Evolutionary conservation across 2,113 vertebrate genomes (phyloP).

Genomic region (Pollimyrus isidori): DNA sequence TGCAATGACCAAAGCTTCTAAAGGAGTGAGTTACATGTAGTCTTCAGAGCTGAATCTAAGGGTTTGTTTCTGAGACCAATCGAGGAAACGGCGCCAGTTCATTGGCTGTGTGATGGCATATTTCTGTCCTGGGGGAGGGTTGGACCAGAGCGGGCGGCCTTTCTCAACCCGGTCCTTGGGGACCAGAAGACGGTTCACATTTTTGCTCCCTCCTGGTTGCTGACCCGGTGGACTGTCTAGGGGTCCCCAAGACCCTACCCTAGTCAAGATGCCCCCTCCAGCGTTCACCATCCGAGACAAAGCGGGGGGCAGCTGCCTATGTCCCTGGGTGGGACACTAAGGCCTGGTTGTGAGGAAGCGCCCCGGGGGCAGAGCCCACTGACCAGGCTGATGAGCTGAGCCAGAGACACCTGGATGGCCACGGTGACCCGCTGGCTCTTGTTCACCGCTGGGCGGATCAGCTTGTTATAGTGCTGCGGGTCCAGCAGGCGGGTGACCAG

Average conservation of each 20-base stretch:
- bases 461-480: constrained; percentile 65
- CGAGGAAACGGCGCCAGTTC: too few relatives aligned
- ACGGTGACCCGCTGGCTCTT: constrained; percentile 68
- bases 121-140: too few relatives aligned
- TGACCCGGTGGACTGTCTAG: too few relatives aligned
- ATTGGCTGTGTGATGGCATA: too few relatives aligned
- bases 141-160: too few relatives aligned
- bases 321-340: not conserved
- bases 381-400: constrained; percentile 71
- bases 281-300: too few relatives aligned
- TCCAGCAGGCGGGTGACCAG: constrained; percentile 61
- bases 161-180: too few relatives aligned
- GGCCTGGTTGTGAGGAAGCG: not conserved
- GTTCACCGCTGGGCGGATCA: constrained; percentile 66
- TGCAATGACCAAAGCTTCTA: not conserved
- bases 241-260: too few relatives aligned
- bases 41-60: not conserved
- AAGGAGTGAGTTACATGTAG: not conserved
- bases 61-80: too few relatives aligned
- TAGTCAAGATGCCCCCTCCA: too few relatives aligned
- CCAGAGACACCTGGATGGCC: constrained; percentile 64
- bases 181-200: too few relatives aligned
- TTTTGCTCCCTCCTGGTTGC: too few relatives aligned
- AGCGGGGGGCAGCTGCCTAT: not conserved
- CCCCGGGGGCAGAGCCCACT: constrained; percentile 14